Evolutionary conservation across 2,888 invertebrate species (phyloP), one percentile per base, ranked within the genome.

Genomic region (Eupithecia centaureata): DNA sequence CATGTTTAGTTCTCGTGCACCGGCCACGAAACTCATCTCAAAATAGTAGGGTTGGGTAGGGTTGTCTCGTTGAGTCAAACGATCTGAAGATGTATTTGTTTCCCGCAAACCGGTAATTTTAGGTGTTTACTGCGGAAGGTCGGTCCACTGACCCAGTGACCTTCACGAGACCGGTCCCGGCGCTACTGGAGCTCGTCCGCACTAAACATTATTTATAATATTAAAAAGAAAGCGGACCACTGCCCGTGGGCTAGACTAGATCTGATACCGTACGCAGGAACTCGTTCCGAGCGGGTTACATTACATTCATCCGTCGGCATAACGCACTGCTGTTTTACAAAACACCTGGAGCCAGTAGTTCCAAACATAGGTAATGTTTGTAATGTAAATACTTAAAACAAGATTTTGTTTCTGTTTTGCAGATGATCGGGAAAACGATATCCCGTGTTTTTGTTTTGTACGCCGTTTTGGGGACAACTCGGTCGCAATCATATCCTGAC

Each of bases 111-210:
- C 67, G 65, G 66, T 67, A 56, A 61, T 68, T 71, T 47, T 69
- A 57, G 35, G 47, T 68, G 65, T 73, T 71, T 68, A 52, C 70
- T 63, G 63, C 70, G 64, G 68, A 70, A 71, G 60, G 74, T 69
- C 70, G 71, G 86, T 85, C 87, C 83, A 86, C 85, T 91, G 85
- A 90, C 92, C 90, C 81, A 91, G 84, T 92, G 86, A 88, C 91
- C 91, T 87, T 90, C 86, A 78, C 72, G 75, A 78, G 81, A 91
- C 91, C 88, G 90, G 90, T 89, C 86, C 78, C 68, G 76, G 76
- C 79, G 82, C 83, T 85, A 79, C 81, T 84, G 77, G 85, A 86
- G 81, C 85, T 42, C 70, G 70, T 70, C 70, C 54, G 70, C 61
- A 72, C 77, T 73, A 78, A 79, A 77, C 77, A 76, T 73, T 73